Evolutionary conservation across 2,113 vertebrate genomes (phyloP), one percentile per base, ranked within the genome.

Genomic region (Stegastes partitus): DNA sequence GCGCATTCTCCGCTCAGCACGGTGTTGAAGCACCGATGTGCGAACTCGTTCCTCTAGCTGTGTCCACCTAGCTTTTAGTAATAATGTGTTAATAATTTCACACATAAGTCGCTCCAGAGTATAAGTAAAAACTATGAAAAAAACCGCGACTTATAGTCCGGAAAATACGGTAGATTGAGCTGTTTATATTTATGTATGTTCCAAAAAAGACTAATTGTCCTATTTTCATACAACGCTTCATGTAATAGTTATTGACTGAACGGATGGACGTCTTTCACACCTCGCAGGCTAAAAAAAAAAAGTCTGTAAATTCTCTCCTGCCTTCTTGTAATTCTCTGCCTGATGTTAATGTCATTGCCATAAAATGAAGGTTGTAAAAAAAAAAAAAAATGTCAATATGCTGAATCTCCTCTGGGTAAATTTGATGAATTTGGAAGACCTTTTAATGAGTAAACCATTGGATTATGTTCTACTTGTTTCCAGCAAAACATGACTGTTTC

Each of bases 161-260:
- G n/a, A n/a, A n/a, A n/a, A n/a, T n/a, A 58, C 1, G 50, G 67
- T 69, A 73, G 65, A 82, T 89, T 72, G 59, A 75, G 55, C 59
- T 71, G 44, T 86, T 81, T 71, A 22, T 23, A 15, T 76, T n/a
- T 78, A 14, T 45, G 44, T 45, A 31, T 68, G 51, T 65, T 14
- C 21, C 64, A 28, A 11, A 44, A 54, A 66, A 61, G 19, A 15
- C 57, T 61, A 68, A 82, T 83, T 81, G 74, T 71, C 45, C 16
- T 16, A 71, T 87, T 81, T 84, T 47, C 42, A 80, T 72, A 49
- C 69, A 57, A 37, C 45, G 31, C 44, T 8, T 70, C 26, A 64
- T 31, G 2, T 5, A 22, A 39, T 66, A 37, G 79, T 86, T 71
- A 65, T 14, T 54, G 70, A 65, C 28, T 0, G 4, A 64, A 39